Evolutionary conservation across 37 sponge, comb jelly and placozoan genomes (phyloP).

Genomic region (Petrosia ficiformis): DNA sequence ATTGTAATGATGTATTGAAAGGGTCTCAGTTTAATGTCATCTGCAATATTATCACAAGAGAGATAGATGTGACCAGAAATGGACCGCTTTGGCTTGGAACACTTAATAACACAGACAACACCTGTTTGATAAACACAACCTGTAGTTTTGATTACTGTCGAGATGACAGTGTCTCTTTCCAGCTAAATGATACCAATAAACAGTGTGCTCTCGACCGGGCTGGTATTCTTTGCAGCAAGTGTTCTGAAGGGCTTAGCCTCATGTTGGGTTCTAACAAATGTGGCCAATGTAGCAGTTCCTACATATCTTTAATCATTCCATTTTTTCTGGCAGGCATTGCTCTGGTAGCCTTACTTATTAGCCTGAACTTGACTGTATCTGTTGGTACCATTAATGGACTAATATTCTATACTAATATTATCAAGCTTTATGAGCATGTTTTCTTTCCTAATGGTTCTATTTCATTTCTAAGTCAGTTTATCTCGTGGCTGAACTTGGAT

Average conservation of each 20-base stretch:
- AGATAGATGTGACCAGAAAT: not conserved
- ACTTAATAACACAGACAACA: not conserved
- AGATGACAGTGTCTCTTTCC: not conserved
- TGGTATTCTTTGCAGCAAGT: constrained; percentile 19
- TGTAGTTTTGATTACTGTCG: constrained; percentile 21
- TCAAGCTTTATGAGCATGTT: not conserved
- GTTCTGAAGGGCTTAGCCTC: not conserved
- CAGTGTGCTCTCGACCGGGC: constrained; percentile 19
- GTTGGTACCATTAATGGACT: constrained; percentile 26
- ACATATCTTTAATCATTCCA: not conserved
- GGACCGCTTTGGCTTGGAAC: constrained; percentile 7
- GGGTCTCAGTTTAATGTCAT: not conserved
- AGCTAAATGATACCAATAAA: not conserved
- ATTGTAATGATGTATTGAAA: no score
- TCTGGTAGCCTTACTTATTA: no score
- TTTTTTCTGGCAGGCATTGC: constrained; percentile 10
- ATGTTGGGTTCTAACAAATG: no score
- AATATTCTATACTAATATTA: constrained; percentile 23
- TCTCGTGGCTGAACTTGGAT: constrained; percentile 14
- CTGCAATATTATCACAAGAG: constrained; percentile 6
- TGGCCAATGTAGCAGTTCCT: constrained; percentile 2
- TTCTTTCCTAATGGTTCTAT: not conserved
- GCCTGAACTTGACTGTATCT: not conserved
- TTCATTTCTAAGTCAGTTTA: no score
- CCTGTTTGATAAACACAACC: not conserved